These are phyloP conservation scores for Chlorodrepanis virens DNA, from an alignment of 2,113 vertebrate genomes.

Conservation along the genomic window DNA sequence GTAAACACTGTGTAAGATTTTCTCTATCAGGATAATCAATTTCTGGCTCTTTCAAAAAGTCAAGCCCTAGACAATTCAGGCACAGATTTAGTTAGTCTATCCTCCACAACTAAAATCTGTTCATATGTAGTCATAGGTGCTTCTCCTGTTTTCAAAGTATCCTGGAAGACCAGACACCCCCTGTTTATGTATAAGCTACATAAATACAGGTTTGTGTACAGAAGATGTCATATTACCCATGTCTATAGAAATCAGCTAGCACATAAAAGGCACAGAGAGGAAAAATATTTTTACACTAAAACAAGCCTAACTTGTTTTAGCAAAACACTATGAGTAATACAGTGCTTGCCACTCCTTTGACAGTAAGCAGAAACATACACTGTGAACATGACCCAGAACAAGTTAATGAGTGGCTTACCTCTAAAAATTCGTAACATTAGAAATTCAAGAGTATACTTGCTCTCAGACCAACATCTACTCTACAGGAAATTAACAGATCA, in stretches of 20 bases:
- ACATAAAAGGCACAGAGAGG: background rate
- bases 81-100: background rate
- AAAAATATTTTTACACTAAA: background rate
- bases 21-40: background rate
- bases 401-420: background rate
- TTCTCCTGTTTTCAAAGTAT: background rate
- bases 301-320: slow-evolving; percentile 24
- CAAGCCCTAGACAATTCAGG: background rate
- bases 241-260: background rate
- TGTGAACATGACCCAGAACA: background rate
- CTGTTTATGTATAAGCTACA: background rate
- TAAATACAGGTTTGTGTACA: background rate
- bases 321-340: background rate
- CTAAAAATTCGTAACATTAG: background rate
- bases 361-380: background rate
- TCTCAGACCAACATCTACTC: background rate
- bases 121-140: background rate
- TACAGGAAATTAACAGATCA: background rate
- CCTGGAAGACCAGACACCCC: background rate
- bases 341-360: slow-evolving; percentile 20
- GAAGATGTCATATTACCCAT: background rate
- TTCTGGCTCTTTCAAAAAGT: background rate
- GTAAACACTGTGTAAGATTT: background rate
- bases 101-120: background rate
- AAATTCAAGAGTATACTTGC: background rate